Conservation (phyloP, 2,888 invertebrate species). For the Quadriops clusia region DNA sequence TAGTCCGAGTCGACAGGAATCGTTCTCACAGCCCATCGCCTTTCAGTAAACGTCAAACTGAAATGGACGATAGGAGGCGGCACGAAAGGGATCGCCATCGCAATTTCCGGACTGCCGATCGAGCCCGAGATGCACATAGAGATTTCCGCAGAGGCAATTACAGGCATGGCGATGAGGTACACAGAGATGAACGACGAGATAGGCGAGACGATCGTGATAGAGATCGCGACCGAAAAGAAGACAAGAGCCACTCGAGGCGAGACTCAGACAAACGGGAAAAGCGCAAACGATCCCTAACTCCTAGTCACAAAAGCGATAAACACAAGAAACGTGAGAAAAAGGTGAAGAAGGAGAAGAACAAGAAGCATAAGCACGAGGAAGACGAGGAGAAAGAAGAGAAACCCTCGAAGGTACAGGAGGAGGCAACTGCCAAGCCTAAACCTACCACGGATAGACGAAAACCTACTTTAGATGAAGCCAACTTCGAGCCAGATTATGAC, state of each 20-base stretch:
- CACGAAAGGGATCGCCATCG: constrained; percentile 23
- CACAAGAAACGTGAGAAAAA: constrained; percentile 36
- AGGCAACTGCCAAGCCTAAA: constrained; percentile 14
- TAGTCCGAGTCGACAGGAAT: constrained; percentile 37
- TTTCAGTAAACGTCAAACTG: constrained; percentile 34
- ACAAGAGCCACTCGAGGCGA: constrained; percentile 12
- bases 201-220: constrained; percentile 29
- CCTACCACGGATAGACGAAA: constrained; percentile 41
- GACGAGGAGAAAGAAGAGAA: constrained; percentile 24
- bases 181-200: constrained; percentile 20
- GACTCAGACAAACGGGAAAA: constrained; percentile 16
- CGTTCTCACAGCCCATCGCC: constrained; percentile 40
- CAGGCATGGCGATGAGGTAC: constrained; percentile 14
- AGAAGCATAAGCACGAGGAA: constrained; percentile 24
- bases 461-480: constrained; percentile 58
- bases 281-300: constrained; percentile 23
- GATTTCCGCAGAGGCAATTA: constrained; percentile 10
- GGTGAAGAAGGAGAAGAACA: constrained; percentile 35
- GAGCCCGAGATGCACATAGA: constrained; percentile 12
- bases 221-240: constrained; percentile 16
- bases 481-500: constrained; percentile 65
- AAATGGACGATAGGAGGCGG: constrained; percentile 26
- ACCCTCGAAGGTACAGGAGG: constrained; percentile 23
- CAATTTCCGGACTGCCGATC: constrained; percentile 11
- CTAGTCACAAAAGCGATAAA: constrained; percentile 23